These are phyloP conservation scores for Edolisoma coerulescens DNA, from an alignment of 2,113 vertebrate genomes.

Conservation along the genomic window DNA sequence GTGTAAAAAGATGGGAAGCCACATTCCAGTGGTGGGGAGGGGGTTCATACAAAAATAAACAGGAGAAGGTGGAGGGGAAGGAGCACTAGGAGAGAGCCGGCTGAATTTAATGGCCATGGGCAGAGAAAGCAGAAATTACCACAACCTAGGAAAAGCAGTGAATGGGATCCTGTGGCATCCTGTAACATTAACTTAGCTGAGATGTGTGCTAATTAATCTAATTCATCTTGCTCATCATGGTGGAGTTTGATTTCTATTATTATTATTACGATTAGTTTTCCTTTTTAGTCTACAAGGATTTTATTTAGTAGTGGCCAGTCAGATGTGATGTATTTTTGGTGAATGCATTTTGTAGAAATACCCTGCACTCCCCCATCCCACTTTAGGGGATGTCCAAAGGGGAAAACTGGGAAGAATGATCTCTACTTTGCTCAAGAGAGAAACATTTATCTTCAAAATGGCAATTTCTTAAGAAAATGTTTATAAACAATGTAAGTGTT, in stretches of 20 bases:
- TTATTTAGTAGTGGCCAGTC: background rate
- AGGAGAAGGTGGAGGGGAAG: background rate
- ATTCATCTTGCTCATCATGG: background rate
- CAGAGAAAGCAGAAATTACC: background rate
- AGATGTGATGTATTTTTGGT: background rate
- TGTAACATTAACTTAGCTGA: background rate
- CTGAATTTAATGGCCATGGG: background rate
- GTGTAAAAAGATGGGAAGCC: background rate
- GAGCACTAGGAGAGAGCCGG: background rate
- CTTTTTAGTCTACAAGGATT: background rate
- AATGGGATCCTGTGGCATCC: background rate
- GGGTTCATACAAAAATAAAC: background rate
- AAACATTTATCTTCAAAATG: background rate
- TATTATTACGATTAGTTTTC: background rate
- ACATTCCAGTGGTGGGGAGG: accelerated
- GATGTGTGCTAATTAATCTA: background rate
- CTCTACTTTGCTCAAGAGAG: background rate
- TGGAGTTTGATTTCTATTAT: background rate
- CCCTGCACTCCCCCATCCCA: background rate
- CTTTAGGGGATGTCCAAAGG: background rate
- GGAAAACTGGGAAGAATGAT: background rate
- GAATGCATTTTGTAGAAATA: background rate
- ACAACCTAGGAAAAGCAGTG: background rate
- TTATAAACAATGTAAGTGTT: background rate
- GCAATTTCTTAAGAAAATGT: background rate